Base-by-base conservation (phyloP, 2,888 invertebrate genomes). In the Cabera pusaria region DNA sequence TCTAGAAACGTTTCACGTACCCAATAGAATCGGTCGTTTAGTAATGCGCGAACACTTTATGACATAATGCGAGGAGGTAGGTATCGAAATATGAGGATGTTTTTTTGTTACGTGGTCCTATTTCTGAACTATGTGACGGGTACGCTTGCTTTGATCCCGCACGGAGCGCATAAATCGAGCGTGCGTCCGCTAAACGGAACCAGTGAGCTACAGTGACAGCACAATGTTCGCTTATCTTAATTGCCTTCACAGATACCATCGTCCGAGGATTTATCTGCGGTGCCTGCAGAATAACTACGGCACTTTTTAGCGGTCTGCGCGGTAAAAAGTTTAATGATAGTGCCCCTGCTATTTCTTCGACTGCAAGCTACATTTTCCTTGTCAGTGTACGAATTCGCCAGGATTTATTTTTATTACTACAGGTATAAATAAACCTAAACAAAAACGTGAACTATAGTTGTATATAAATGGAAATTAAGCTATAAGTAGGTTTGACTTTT, bases 191-290 rank as follows among this genome's bases (percentile, higher is more conserved):
- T 75, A 71, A 78, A 73, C 67, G 73, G 61, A 63, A 62, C 61
- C 63, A 53, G 61, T 68, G 68, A 72, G 73, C 69, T 64, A 64
- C 69, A 68, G 73, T 75, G 81, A 82, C 81, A 79, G 81, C 71
- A 69, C 72, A 68, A 71, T 71, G 77, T 75, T 63, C 76, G 73
- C 72, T 81, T 85, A 85, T 86, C 86, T 85, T 85, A 84, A 85
- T 85, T 84, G 84, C 81, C 73, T 78, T 56, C 60, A 59, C 53
- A 72, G 84, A 82, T 80, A 82, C 67, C 72, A 82, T 83, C 81
- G 51, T 55, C 60, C 66, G 70, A 64, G 71, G 72, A 82, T 83
- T 80, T 83, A 84, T 82, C 80, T 70, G 67, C 59, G 64, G 66
- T 59, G 62, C 63, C 59, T 54, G 54, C 59, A 55, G 65, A 66